Evolutionary conservation across 2,113 vertebrate species (phyloP), one percentile per base, ranked within the genome.

Genomic region (Jaculus jaculus): DNA sequence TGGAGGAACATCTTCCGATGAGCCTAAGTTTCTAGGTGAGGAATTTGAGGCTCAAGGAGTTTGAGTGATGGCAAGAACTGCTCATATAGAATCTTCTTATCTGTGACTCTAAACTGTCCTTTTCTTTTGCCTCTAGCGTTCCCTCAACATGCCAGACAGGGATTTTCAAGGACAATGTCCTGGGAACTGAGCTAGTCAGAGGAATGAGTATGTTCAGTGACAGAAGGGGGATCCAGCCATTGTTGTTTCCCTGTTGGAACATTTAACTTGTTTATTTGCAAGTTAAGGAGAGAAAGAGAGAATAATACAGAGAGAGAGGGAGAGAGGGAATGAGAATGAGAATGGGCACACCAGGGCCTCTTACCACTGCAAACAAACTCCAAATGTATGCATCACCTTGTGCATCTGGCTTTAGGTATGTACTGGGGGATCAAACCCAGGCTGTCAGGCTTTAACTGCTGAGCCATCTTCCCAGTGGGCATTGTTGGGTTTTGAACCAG

Each of bases 11-110:
- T 80, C 21, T 89, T 47, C 12, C 1, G 16, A 21, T 26, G 18
- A 54, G 7, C 78, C 28, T 23, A 12, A 0, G 68, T 61, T 79
- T 87, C 34, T 0, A 83, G 32, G 18, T 58, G 42, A 74, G 42
- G 21, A 32, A 74, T 7, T 42, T 4, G 58, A 71, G 71, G 21
- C n/a, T 71, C 37, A 42, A 66, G 72, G 88, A 71, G 61, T 68
- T 16, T 17, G 9, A 30, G 3, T 2, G 69, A 7, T 0, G 5
- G 15, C 18, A 17, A 34, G 42, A 28, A 3, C 6, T 15, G 18
- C 51, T 69, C 12, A n/a, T 1, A 0, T 1, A 15, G 42, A 24
- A 74, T 32, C 80, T 71, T 75, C 78, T 11, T 65, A 8, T 28
- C 39, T 2, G 2, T 71, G 60, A 47, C 4, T 12, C 34, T 47